phyloP scores from a whole-genome alignment of 2,797 vertebrate species.

The Bryconaethiops microstoma region DNA sequence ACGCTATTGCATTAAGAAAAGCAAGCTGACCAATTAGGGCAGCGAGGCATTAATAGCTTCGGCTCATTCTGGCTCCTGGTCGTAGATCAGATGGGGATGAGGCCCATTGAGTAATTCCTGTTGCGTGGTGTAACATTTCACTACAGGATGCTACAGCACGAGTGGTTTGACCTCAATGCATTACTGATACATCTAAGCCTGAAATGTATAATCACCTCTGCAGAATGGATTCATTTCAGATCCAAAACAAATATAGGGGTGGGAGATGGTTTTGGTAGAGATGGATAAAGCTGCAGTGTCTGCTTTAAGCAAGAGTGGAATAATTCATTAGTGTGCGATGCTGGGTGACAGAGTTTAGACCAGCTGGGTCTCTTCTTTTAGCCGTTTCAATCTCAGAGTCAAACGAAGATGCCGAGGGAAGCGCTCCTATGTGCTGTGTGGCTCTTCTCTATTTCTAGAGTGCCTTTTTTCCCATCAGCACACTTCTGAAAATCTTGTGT shows the following conservation, averaged over 20 bases:
- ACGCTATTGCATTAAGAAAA: constrained; percentile 80
- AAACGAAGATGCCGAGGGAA: constrained; percentile 58
- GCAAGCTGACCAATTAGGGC: constrained; percentile 79
- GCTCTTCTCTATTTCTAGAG: constrained; percentile 53
- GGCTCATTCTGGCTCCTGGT: constrained; percentile 76
- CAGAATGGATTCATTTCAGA: constrained; percentile 22
- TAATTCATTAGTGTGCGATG: constrained; percentile 62
- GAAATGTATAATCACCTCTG: constrained; percentile 26
- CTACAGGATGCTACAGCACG: constrained; percentile 31
- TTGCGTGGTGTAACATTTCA: constrained; percentile 58
- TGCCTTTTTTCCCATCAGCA: constrained; percentile 60
- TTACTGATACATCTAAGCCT: constrained; percentile 37
- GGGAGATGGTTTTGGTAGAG: background rate
- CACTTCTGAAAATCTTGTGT: constrained; percentile 59
- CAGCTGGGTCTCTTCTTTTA: constrained; percentile 61
- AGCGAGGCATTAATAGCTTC: constrained; percentile 77
- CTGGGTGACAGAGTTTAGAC: constrained; percentile 59
- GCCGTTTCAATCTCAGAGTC: constrained; percentile 60
- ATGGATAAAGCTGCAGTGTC: constrained; percentile 43
- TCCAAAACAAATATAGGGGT: constrained; percentile 28
- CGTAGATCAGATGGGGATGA: constrained; percentile 67
- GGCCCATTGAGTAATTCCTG: constrained; percentile 43
- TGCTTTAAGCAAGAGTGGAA: constrained; percentile 64
- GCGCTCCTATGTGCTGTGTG: constrained; percentile 42
- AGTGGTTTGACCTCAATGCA: constrained; percentile 57